Percentiles rank a stretch among this genome's conserved stretches.
These are phyloP conservation scores for Palaemon carinicauda DNA, from an alignment of 1,140 invertebrate species.

Conservation along the genomic window DNA sequence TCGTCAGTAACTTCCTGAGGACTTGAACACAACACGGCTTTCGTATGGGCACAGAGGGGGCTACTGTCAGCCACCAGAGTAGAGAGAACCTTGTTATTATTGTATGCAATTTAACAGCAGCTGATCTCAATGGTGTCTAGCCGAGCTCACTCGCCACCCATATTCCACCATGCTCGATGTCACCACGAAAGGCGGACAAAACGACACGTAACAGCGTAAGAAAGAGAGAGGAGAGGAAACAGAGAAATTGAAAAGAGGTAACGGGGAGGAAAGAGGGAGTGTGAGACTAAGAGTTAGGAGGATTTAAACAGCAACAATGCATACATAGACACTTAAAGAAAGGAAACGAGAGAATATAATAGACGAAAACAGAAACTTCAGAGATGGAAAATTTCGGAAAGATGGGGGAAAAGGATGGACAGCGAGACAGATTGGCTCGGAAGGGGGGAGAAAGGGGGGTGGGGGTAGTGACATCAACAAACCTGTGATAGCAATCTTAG, in stretches of 20 bases:
- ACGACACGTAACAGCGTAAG: slow-evolving; percentile 20
- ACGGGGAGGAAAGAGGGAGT: not conserved
- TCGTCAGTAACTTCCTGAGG: not conserved
- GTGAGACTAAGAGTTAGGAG: too few relatives aligned
- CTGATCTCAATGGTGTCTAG: not conserved
- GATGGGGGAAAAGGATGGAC: not conserved
- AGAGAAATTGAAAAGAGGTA: not conserved
- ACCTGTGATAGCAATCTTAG: slow-evolving; percentile 99
- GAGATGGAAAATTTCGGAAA: not conserved
- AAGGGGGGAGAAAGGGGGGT: too few relatives aligned
- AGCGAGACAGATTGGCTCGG: not conserved
- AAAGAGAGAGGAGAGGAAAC: not conserved
- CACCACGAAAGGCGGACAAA: slow-evolving; percentile 6
- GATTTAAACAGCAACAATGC: too few relatives aligned
- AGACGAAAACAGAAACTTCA: not conserved
- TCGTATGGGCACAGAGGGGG: slow-evolving; percentile 13
- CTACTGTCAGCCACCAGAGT: not conserved
- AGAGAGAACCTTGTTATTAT: too few relatives aligned
- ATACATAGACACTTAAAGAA: not conserved
- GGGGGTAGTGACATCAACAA: slow-evolving; percentile 69
- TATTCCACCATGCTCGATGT: not conserved
- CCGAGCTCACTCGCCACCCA: too few relatives aligned
- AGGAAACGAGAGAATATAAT: not conserved
- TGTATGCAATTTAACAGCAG: not conserved
- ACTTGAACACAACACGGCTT: slow-evolving; percentile 8